These are phyloP conservation scores for Thera britannica DNA, from an alignment of 2,888 invertebrate genomes.

Conservation along the genomic window DNA sequence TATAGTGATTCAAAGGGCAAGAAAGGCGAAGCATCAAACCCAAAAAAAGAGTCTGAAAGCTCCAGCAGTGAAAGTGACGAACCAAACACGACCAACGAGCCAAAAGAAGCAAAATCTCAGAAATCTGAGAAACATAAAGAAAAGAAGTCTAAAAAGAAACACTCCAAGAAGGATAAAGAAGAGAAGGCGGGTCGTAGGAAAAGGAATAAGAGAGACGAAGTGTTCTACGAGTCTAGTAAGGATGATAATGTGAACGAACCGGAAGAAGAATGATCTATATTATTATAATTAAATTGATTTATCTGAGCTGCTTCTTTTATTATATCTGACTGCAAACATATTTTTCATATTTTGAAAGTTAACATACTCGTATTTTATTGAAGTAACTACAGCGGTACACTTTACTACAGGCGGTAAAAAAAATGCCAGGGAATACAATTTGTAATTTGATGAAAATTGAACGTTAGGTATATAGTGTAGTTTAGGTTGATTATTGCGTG, in stretches of 20 bases:
- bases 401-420: too few relatives aligned
- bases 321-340: not conserved
- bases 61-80: slow-evolving; percentile 41
- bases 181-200: slow-evolving; percentile 30
- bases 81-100: slow-evolving; percentile 36
- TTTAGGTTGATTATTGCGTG: too few relatives aligned
- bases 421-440: too few relatives aligned
- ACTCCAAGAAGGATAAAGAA: slow-evolving; percentile 31
- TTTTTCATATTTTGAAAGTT: too few relatives aligned
- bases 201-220: slow-evolving; percentile 44
- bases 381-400: too few relatives aligned
- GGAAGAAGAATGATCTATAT: slow-evolving; percentile 44
- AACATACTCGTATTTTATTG: too few relatives aligned
- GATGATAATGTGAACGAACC: slow-evolving; percentile 77
- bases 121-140: slow-evolving; percentile 37
- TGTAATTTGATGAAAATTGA: too few relatives aligned
- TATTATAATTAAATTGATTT: slow-evolving; percentile 42
- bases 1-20: slow-evolving; percentile 31
- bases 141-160: slow-evolving; percentile 40
- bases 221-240: slow-evolving; percentile 71
- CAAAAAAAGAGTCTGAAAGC: slow-evolving; percentile 26
- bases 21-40: slow-evolving; percentile 21
- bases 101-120: slow-evolving; percentile 38
- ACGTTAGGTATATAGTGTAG: too few relatives aligned
- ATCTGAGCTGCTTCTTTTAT: slow-evolving; percentile 1